Evolutionary conservation across 2,888 invertebrate species (phyloP).

Genomic region (Cataglyphis altisquamis): DNA sequence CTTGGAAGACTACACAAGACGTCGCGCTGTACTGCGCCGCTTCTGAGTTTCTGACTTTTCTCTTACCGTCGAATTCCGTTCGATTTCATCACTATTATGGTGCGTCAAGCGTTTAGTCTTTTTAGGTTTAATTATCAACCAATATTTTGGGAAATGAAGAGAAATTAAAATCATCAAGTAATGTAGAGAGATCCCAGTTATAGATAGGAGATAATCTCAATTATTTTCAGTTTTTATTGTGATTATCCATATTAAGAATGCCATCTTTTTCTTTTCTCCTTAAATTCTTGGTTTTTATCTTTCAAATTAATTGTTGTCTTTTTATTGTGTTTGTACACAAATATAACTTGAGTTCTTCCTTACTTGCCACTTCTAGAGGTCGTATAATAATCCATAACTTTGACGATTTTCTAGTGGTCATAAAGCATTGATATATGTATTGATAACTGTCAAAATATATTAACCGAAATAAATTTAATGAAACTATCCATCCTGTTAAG

Average conservation of each 20-base stretch:
- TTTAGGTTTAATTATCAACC: background rate
- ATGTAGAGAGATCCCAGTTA: background rate
- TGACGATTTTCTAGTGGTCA: background rate
- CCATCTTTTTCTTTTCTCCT: background rate
- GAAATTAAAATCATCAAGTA: background rate
- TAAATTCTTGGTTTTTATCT: background rate
- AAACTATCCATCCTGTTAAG: background rate
- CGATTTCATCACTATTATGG: background rate
- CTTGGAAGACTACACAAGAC: conserved; percentile 69
- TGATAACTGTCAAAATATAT: background rate
- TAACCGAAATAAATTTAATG: conserved; percentile 8
- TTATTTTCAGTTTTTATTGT: background rate
- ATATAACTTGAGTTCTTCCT: background rate
- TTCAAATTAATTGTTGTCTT: background rate
- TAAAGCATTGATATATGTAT: background rate
- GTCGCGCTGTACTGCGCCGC: conserved; percentile 62
- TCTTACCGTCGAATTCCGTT: conserved; percentile 33
- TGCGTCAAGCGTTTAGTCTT: conserved; percentile 19
- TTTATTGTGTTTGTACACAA: background rate
- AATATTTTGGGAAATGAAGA: background rate
- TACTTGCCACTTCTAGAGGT: background rate
- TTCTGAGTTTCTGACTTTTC: conserved; percentile 64
- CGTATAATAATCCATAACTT: background rate
- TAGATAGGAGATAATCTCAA: background rate
- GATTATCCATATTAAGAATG: background rate